Evolutionary conservation across 2,797 vertebrate species (phyloP).

Genomic region (Synanceia verrucosa): DNA sequence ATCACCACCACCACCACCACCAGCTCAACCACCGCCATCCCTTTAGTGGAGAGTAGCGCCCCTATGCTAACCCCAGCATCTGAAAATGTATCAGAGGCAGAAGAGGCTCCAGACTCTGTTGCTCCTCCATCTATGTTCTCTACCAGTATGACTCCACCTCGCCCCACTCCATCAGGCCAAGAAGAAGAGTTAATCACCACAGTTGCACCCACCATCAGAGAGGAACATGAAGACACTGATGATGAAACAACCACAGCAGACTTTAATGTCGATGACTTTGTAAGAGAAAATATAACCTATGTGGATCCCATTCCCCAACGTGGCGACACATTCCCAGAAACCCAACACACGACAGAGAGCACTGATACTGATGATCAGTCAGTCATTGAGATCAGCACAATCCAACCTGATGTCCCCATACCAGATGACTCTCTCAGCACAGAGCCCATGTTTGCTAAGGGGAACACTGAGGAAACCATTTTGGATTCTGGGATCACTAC

Average conservation of each 20-base stretch:
- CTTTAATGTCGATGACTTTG: conserved; percentile 58
- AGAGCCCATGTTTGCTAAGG: conserved; percentile 66
- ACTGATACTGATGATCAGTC: conserved; percentile 56
- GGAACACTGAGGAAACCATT: conserved; percentile 73
- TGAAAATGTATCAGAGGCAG: conserved; percentile 36
- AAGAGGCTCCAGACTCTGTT: conserved; percentile 31
- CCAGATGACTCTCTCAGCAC: conserved; percentile 66
- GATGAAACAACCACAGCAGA: conserved; percentile 17
- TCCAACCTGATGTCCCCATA: conserved; percentile 72
- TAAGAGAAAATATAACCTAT: conserved; percentile 13
- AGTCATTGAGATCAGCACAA: conserved; percentile 74
- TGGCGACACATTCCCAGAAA: conserved; percentile 58
- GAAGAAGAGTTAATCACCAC: conserved; percentile 69
- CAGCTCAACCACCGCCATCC: conserved; percentile 37
- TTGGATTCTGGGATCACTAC: conserved; percentile 37
- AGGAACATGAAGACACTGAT: conserved; percentile 47
- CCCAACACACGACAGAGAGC: conserved; percentile 10
- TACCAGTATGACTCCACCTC: conserved; percentile 81
- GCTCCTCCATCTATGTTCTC: conserved; percentile 82
- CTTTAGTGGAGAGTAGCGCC: conserved; percentile 53
- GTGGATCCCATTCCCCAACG: conserved; percentile 22
- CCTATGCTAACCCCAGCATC: conserved; percentile 26
- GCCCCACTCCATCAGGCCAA: conserved; percentile 37
- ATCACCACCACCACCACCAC: conserved; percentile 30
- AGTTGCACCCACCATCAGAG: conserved; percentile 54